Conservation (phyloP, 1,140 invertebrate genomes). For the Piezodorus guildinii region DNA sequence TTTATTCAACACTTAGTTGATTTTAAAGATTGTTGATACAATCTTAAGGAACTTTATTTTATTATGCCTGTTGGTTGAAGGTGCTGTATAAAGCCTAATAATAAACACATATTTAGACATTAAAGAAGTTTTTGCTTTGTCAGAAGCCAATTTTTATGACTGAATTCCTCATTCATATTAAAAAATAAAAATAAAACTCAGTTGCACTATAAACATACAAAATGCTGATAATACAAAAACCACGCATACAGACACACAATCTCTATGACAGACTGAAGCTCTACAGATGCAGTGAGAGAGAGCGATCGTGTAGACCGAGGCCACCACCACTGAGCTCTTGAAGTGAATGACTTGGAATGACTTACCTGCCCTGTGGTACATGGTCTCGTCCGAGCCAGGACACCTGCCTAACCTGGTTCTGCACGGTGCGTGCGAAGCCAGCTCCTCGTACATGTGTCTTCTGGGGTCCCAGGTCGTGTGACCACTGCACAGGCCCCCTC, state of each 20-base stretch:
- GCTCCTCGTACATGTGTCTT: constrained; percentile 74
- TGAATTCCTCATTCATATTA: too few species aligned
- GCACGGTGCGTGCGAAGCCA: constrained; percentile 46
- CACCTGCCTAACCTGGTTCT: constrained; percentile 43
- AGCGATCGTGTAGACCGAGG: constrained; percentile 5
- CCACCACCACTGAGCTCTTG: constrained; percentile 15
- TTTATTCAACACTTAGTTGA: too few species aligned
- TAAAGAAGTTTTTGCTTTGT: too few species aligned
- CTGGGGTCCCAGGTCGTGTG: constrained; percentile 70
- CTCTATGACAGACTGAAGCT: constrained; percentile 39
- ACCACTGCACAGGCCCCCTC: constrained; percentile 28
- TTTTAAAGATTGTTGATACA: too few species aligned
- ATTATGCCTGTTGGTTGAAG: too few species aligned
- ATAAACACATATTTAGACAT: too few species aligned
- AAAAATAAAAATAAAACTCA: too few species aligned
- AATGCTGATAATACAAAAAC: background rate
- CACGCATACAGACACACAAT: constrained; percentile 31
- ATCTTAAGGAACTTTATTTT: too few species aligned
- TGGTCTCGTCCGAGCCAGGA: constrained; percentile 45
- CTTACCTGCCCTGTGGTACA: constrained; percentile 33
- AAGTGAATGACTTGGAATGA: background rate
- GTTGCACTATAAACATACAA: constrained; percentile 3
- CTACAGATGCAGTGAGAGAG: constrained; percentile 3
- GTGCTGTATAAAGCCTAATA: too few species aligned
- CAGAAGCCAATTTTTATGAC: too few species aligned